These are phyloP conservation scores for Hucho hucho DNA, from an alignment of 2,113 vertebrate genomes.

Conservation along the genomic window DNA sequence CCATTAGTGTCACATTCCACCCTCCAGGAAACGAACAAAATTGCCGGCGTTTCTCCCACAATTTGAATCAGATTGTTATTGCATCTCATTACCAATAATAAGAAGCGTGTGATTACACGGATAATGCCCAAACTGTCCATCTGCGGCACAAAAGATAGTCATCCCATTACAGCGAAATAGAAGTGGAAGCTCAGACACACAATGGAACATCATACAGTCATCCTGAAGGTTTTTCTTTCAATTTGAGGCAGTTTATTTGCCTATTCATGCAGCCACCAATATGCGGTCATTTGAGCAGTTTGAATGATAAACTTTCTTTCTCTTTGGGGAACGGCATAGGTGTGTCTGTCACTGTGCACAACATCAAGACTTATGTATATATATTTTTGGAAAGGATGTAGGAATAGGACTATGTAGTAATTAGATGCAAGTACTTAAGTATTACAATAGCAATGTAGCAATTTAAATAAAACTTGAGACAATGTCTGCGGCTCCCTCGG, in stretches of 20 bases:
- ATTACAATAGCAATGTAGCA: too few relatives aligned
- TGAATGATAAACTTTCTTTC: background rate
- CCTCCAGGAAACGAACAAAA: slow-evolving; percentile 27
- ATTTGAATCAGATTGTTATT: slow-evolving; percentile 54
- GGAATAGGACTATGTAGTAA: too few relatives aligned
- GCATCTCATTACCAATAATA: slow-evolving; percentile 52
- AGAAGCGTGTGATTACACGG: slow-evolving; percentile 57
- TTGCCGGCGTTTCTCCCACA: slow-evolving; percentile 23
- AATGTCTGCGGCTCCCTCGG: too few relatives aligned
- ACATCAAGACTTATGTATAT: background rate
- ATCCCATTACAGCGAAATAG: slow-evolving; percentile 56
- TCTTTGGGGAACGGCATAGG: background rate
- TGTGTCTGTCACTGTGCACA: background rate
- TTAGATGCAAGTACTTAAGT: too few relatives aligned
- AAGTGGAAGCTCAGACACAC: slow-evolving; percentile 44
- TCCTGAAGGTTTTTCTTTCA: slow-evolving; percentile 30
- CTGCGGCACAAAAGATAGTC: slow-evolving; percentile 13
- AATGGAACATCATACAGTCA: slow-evolving; percentile 33
- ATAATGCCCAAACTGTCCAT: slow-evolving; percentile 56
- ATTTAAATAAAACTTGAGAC: too few relatives aligned
- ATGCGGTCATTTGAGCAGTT: background rate
- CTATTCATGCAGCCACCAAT: background rate
- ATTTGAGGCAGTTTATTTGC: slow-evolving; percentile 4
- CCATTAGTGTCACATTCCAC: slow-evolving; percentile 18
- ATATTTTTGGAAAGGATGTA: too few relatives aligned